Base-by-base conservation (phyloP, 2,113 vertebrate species). In the Pangasianodon hypophthalmus region DNA sequence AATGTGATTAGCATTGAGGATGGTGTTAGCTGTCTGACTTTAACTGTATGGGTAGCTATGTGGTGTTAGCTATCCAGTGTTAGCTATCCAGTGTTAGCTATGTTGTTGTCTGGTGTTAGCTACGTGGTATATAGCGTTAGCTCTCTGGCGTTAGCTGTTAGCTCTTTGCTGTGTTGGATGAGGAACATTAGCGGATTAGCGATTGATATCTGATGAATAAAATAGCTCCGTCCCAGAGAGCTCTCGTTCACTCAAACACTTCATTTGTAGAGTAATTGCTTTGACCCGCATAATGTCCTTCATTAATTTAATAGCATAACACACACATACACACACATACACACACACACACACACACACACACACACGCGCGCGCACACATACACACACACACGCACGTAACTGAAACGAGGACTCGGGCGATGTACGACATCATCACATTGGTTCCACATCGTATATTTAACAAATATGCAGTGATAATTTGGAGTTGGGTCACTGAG, bases 261-360 rank as follows among this genome's bases (percentile, higher is more conserved):
- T 87, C 24, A 87, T 77, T 32, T 56, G 52, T 77, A 77, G 37
- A 44, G 37, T 75, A 87, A 87, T 77, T 87, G 86, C 86, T 60
- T 87, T 87, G 86, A 87, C 71, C 37, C n/a, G 21, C 19, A 21
- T 54, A 69, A 13, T 8, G 69, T 75, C 85, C 50, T 87, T 75
- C 50, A 75, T 75, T 75, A 44, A 56, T 87, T 87, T 75, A 87
- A 37, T 54, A 48, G 18, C 48, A 46, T 41, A 77, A 14, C 56
- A 62, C 83, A 64, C 83, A 24, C 56, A 29, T 58, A 64, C 56
- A 62, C 56, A 44, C 18, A 37, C 37, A 48, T 3, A 48, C 48
- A 48, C 54, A 56, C 54, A 56, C 14, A 56, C 54, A 56, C 54
- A 56, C 16, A 18, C 54, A 56, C 16, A 56, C 54, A 18, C 3